These are phyloP conservation scores for Poecilobothrus nobilitatus DNA, from an alignment of 2,888 invertebrate genomes.

Conservation along the genomic window DNA sequence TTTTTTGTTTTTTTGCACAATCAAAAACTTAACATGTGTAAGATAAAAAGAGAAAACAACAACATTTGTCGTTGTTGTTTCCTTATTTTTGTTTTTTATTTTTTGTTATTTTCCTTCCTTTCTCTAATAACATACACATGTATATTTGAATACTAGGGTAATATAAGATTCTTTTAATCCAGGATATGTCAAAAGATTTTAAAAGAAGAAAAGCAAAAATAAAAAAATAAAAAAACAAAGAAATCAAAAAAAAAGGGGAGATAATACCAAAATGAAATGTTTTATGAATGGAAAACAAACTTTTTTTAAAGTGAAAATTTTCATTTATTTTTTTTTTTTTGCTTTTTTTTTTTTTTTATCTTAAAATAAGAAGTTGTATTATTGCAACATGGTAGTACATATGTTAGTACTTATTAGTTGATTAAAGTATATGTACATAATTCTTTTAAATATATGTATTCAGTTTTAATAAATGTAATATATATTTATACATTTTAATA, in stretches of 20 bases:
- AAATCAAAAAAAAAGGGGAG: neutral
- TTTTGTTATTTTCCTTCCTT: too few species aligned
- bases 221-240: neutral
- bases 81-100: neutral
- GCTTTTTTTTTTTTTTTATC: neutral
- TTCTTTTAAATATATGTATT: too few species aligned
- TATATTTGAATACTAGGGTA: neutral
- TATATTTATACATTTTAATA: too few species aligned
- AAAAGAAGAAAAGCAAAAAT: neutral
- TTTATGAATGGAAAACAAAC: too few species aligned
- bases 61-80: neutral
- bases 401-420: constrained; percentile 1
- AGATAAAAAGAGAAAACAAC: neutral
- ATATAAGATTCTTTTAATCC: neutral
- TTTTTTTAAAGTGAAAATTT: too few species aligned
- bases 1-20: neutral
- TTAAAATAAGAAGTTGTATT: neutral
- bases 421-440: neutral
- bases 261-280: neutral
- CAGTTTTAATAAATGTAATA: too few species aligned
- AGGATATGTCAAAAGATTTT: neutral
- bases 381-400: neutral
- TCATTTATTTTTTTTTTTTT: neutral
- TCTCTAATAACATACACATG: too few species aligned
- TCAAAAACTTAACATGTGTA: too few species aligned